Conservation (phyloP, 2,888 invertebrate species). For the Rotaria macrura region DNA sequence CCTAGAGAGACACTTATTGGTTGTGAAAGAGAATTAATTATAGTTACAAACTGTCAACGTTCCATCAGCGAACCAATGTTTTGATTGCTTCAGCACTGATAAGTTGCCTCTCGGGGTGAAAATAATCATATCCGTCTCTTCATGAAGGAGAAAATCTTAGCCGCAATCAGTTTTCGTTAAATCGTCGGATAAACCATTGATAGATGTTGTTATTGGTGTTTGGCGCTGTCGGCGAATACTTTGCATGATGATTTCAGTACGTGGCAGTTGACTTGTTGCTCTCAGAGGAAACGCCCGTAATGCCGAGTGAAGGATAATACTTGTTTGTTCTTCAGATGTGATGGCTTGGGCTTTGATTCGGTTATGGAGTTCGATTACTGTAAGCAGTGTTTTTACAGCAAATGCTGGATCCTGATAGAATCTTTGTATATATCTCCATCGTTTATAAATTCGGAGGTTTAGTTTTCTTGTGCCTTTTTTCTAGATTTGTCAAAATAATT, state of each 20-base stretch:
- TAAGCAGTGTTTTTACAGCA: no score
- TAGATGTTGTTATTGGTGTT: neutral
- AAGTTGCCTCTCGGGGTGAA: neutral
- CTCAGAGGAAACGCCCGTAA: neutral
- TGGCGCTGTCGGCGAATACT: neutral
- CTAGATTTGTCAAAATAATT: no score
- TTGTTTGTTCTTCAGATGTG: neutral
- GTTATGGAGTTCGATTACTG: neutral
- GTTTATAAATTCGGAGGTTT: no score
- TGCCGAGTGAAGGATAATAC: neutral
- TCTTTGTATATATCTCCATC: no score
- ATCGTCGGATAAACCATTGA: neutral
- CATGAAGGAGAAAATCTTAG: neutral
- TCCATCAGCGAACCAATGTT: neutral
- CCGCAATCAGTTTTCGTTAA: neutral
- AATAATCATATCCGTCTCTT: neutral
- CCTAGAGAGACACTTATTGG: no score
- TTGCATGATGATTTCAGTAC: neutral
- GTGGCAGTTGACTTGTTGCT: neutral
- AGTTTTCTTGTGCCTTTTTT: no score
- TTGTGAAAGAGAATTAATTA: no score
- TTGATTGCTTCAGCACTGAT: neutral
- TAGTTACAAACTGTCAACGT: neutral
- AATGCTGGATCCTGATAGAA: no score
- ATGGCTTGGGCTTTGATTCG: neutral